Evolutionary conservation across 2,888 invertebrate genomes (phyloP).

Genomic region (Acronicta leporina): DNA sequence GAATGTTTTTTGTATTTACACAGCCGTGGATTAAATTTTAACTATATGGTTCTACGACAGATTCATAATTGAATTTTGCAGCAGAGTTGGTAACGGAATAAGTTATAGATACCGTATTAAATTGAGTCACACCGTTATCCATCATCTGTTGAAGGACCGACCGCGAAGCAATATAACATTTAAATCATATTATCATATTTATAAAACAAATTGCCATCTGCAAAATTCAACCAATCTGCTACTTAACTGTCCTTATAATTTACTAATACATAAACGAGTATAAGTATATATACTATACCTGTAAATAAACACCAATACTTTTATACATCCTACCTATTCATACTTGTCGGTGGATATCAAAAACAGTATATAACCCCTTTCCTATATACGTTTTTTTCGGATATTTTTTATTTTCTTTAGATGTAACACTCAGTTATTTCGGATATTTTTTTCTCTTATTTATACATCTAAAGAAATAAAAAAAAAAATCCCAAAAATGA

Average conservation of each 20-base stretch:
- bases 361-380: conserved; percentile 12
- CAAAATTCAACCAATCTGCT: conserved; percentile 19
- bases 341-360: conserved; percentile 31
- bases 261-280: conserved; percentile 43
- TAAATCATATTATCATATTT: no score
- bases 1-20: conserved; percentile 37
- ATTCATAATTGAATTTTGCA: conserved; percentile 25
- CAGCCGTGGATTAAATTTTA: conserved; percentile 43
- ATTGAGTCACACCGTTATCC: no score
- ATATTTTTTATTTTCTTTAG: no score
- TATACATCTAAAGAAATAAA: conserved; percentile 7
- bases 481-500: conserved; percentile 7
- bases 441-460: no score
- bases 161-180: no score
- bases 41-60: conserved; percentile 21
- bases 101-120: no score
- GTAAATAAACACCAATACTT: conserved; percentile 42
- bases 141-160: no score
- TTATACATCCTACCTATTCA: conserved; percentile 16
- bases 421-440: no score
- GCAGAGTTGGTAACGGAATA: background rate
- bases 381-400: no score
- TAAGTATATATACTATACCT: conserved; percentile 28
- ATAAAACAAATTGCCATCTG: conserved; percentile 14
- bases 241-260: conserved; percentile 19